A percentile compares a stretch with the other conserved stretches of the same genome.
Evolutionary conservation across 2,888 invertebrate genomes (phyloP).

Genomic region (Iselma pallidipennis): DNA sequence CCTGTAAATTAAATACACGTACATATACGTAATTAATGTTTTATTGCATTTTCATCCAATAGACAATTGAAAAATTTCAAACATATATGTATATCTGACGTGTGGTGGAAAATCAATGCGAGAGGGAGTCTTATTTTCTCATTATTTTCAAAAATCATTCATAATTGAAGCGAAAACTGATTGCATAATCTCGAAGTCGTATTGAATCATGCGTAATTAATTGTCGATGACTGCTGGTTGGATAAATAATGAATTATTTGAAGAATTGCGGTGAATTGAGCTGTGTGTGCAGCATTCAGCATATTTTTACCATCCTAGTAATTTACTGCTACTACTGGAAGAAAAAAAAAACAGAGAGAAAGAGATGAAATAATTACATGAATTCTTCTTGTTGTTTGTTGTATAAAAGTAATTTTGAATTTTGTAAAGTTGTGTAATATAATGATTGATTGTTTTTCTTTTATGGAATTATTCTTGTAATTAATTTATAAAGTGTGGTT

Average conservation of each 20-base stretch:
- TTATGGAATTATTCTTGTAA: not conserved
- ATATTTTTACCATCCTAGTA: not conserved
- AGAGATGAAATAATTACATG: too few species aligned
- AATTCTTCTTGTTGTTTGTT: too few species aligned
- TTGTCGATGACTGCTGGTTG: not conserved
- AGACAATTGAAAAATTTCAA: too few species aligned
- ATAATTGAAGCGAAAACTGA: not conserved
- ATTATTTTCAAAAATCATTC: too few species aligned
- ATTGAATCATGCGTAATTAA: not conserved
- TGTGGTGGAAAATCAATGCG: too few species aligned
- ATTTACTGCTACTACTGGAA: too few species aligned
- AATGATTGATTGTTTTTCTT: not conserved
- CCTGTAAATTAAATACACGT: not conserved
- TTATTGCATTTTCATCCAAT: too few species aligned
- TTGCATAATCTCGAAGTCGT: not conserved
- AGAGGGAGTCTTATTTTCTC: too few species aligned
- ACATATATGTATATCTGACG: too few species aligned
- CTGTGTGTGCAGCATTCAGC: not conserved
- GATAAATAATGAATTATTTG: not conserved
- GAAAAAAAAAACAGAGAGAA: not conserved
- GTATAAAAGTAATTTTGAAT: too few species aligned
- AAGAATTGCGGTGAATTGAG: not conserved
- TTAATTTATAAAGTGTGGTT: not conserved
- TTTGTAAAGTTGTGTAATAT: too few species aligned
- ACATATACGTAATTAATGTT: too few species aligned